A percentile compares a stretch with the other conserved stretches of the same genome.
phyloP scores from a whole-genome alignment of 2,888 invertebrate genomes.

The Nemurella pictetii region DNA sequence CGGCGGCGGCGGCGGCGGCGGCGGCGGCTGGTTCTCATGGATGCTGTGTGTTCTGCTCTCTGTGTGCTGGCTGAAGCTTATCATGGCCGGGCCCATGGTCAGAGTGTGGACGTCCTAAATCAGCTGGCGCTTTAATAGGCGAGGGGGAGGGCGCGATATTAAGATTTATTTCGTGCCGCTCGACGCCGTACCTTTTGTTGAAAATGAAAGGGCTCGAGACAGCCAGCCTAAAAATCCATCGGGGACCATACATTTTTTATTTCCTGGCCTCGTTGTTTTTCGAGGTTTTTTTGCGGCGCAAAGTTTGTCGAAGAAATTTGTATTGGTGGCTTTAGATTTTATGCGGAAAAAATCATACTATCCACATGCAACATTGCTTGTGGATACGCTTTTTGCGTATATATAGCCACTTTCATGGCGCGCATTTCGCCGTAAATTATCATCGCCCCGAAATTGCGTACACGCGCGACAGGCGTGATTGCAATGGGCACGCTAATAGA shows the following conservation, averaged over 20 bases:
- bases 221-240: neutral
- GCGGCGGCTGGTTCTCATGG: no score
- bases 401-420: no score
- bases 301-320: neutral
- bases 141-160: slow-evolving; percentile 34
- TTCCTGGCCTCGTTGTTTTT: neutral
- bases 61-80: neutral
- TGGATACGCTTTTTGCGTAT: no score
- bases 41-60: neutral
- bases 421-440: no score
- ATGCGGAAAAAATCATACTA: no score
- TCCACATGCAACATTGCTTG: no score
- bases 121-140: slow-evolving; percentile 37
- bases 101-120: slow-evolving; percentile 33
- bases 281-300: neutral
- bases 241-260: neutral
- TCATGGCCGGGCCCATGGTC: neutral
- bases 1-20: no score
- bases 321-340: neutral
- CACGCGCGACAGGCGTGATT: neutral
- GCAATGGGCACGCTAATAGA: neutral
- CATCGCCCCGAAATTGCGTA: neutral
- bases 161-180: slow-evolving; percentile 37
- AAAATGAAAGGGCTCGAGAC: slow-evolving; percentile 5
- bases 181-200: neutral